Conservation (phyloP, 1,140 invertebrate species). For the Myzus persicae region DNA sequence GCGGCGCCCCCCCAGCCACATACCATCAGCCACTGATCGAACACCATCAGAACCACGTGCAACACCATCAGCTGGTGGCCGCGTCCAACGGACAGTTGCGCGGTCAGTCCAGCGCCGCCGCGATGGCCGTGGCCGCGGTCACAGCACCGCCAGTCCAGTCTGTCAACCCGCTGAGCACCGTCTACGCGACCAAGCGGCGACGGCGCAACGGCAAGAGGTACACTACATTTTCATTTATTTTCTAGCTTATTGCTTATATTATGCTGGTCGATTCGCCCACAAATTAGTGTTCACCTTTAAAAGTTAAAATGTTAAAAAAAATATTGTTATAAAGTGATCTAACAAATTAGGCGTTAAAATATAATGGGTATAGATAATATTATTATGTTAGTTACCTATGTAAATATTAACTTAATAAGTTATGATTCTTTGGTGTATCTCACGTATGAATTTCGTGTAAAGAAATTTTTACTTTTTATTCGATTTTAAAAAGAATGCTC, state of each 20-base stretch:
- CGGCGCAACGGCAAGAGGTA: conserved; percentile 94
- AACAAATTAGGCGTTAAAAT: not conserved
- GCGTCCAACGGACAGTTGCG: conserved; percentile 57
- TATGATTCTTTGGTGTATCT: no score
- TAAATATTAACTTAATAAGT: no score
- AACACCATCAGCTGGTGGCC: conserved; percentile 59
- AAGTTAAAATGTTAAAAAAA: not conserved
- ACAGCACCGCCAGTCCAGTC: conserved; percentile 64
- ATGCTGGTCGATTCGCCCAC: not conserved
- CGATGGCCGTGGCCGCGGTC: conserved; percentile 61
- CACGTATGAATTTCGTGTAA: not conserved
- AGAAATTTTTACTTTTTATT: not conserved
- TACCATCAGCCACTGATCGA: conserved; percentile 55
- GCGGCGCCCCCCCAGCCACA: conserved; percentile 50
- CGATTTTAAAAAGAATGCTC: no score
- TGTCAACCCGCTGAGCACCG: conserved; percentile 90
- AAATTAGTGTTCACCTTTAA: not conserved
- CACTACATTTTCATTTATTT: conserved; percentile 62
- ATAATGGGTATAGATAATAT: not conserved
- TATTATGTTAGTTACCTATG: not conserved
- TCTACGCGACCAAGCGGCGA: conserved; percentile 92
- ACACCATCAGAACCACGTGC: conserved; percentile 59
- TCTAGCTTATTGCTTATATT: not conserved
- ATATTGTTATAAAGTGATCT: no score
- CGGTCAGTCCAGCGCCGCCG: conserved; percentile 62